Conservation (phyloP, 2,888 invertebrate genomes). For the Pachymerium ferrugineum region DNA sequence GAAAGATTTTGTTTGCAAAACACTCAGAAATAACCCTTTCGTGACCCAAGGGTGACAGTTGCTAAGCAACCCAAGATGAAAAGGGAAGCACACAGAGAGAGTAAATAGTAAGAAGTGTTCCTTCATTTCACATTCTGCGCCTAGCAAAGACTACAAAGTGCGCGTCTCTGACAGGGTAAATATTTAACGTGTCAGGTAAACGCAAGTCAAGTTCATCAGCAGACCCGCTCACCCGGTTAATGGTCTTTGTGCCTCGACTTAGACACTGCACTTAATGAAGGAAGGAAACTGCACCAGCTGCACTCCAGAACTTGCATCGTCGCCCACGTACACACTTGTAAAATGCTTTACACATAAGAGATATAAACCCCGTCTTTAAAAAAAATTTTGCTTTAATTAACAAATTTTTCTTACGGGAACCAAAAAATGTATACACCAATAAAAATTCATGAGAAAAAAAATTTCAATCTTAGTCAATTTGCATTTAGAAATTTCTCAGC, state of each 20-base stretch:
- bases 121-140: constrained; percentile 3
- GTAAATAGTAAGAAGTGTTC: constrained; percentile 7
- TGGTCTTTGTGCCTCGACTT: constrained; percentile 14
- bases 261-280: background rate
- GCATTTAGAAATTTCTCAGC: background rate
- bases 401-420: background rate
- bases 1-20: background rate
- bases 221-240: constrained; percentile 11
- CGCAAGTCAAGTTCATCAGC: constrained; percentile 21
- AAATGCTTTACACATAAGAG: too few relatives aligned
- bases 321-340: background rate
- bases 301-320: background rate
- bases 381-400: background rate
- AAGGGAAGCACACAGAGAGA: background rate
- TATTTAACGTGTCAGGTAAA: constrained; percentile 11
- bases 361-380: too few relatives aligned
- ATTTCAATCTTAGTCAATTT: background rate
- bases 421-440: background rate
- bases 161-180: constrained; percentile 25
- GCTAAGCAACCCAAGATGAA: background rate
- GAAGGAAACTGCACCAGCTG: background rate
- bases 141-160: constrained; percentile 1
- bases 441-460: background rate
- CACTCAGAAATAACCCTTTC: too few relatives aligned
- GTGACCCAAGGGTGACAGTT: background rate